A percentile compares a stretch with the other conserved stretches of the same genome.
These are phyloP conservation scores for Ectropis crepuscularia DNA, from an alignment of 2,888 invertebrate genomes.

Conservation along the genomic window DNA sequence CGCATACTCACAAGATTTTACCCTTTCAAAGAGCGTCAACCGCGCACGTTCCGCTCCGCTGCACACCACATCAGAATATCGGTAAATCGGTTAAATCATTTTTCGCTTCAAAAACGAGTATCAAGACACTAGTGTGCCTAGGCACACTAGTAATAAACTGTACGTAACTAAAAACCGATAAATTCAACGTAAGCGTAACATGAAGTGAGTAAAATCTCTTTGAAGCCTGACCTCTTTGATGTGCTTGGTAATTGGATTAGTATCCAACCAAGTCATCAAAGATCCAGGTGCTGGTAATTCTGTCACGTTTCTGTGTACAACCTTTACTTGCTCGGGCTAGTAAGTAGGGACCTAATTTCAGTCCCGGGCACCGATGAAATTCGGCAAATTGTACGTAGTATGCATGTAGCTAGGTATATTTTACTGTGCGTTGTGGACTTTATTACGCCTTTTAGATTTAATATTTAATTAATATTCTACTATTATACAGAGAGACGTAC, in stretches of 20 bases:
- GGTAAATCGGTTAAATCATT: neutral
- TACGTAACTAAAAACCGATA: neutral
- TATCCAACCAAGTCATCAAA: constrained; percentile 36
- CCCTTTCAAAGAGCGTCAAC: too few relatives aligned
- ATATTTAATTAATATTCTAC: too few relatives aligned
- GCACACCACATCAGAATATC: too few relatives aligned
- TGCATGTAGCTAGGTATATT: too few relatives aligned
- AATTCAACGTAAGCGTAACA: constrained; percentile 7
- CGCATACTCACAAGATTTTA: too few relatives aligned
- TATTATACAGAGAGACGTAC: too few relatives aligned
- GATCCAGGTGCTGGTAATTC: constrained; percentile 21
- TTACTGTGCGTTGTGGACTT: too few relatives aligned
- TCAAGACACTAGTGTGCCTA: too few relatives aligned
- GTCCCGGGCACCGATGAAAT: constrained; percentile 15
- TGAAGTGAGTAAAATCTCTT: constrained; percentile 31
- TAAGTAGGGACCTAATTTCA: constrained; percentile 16
- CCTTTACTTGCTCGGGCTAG: constrained; percentile 10
- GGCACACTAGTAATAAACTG: neutral
- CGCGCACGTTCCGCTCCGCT: too few relatives aligned
- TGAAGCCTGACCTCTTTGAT: constrained; percentile 37
- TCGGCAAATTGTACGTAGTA: constrained; percentile 4
- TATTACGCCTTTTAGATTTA: too few relatives aligned
- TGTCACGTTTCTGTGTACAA: constrained; percentile 23
- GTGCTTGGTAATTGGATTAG: constrained; percentile 36
- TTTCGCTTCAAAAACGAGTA: neutral